Evolutionary conservation across 2,113 vertebrate species (phyloP), one percentile per base, ranked within the genome.

Genomic region (Zeus faber): DNA sequence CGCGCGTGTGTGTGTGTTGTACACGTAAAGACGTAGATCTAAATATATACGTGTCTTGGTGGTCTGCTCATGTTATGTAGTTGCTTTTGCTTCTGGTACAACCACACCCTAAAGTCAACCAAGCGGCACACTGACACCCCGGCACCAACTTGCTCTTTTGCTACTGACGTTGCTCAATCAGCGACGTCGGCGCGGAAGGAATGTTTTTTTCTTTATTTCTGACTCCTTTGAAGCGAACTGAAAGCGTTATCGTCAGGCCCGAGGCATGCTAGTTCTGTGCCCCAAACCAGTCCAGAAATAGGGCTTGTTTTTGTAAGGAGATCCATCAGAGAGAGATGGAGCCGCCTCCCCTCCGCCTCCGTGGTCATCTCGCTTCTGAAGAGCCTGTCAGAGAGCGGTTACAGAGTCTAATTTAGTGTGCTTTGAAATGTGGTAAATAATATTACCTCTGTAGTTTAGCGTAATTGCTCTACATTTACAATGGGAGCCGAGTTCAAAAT

Each of bases 231-330:
- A 41, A 16, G 47, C 57, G 66, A 83, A 71, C 41, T 67, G 49
- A 81, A 82, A 75, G 65, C 55, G 4, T 43, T 22, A 54, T 52
- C 50, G 3, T 58, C 8, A 5, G 45, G 58, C 37, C 40, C 5
- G 27, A 55, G 65, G 63, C 56, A n/a, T 39, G 63, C 55, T 65
- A 66, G 62, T 56, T 63, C 58, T 58, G 54, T 63, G 68, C 70
- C 70, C 67, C 68, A 58, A 80, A 72, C 65, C 65, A 64, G 67
- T 85, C 82, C 80, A 82, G 74, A 82, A 86, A 87, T 86, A 82
- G 80, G 70, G 68, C 49, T 58, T 76, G 75, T 75, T 83, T 80
- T 83, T 74, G 83, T 84, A 86, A 87, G 75, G 64, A 59, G 77
- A 84, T 78, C 78, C 54, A 72, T 58, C 41, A 46, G 44, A 71